Evolutionary conservation across 35 echinoderm and acorn worm genomes (phyloP), one percentile per base, ranked within the genome.

Genomic region (Lytechinus pictus): DNA sequence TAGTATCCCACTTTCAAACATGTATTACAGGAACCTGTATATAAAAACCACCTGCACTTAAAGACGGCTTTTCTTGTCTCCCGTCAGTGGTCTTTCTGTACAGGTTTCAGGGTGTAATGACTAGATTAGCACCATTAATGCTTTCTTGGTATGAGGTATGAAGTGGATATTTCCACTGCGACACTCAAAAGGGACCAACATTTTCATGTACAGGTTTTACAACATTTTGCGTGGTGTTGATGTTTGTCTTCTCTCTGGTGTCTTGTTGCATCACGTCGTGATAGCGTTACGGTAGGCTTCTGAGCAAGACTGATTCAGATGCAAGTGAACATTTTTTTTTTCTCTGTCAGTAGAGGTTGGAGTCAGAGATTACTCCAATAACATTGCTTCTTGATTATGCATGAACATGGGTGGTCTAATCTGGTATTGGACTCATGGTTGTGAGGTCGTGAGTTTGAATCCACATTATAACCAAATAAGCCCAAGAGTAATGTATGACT

Each of bases 131-230:
- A 79, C 66, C 66, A 79, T 16, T 79, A 79, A 7, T 79, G 66
- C n/a, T 24, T 24, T 79, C 66, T 24, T 79, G 19, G n/a, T 79
- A 79, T 71, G 16, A 21, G 61, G 13, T 71, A 71, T 24, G 16
- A 79, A n/a, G 14, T 24, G 12, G n/a, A 79, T 79, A 24, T 27
- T 24, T 79, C n/a, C 16, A 5, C n/a, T 4, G 19, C 21, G 66
- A 79, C 19, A 79, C 66, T 24, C 66, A 79, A 79, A 79, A 79
- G 66, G 66, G 66, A 79, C 66, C 66, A 79, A 79, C 66, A 79
- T 79, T 79, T 79, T 79, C 66, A 79, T 79, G 66, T 79, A 79
- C 66, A 79, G 21, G 19, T 79, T 79, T 79, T 79, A 79, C 66
- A 79, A 24, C 19, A 57, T 24, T 19, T 79, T 24, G 21, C 66